Evolutionary conservation across 2,888 invertebrate species (phyloP), one percentile per base, ranked within the genome.

Genomic region (Drosophila conformis): DNA sequence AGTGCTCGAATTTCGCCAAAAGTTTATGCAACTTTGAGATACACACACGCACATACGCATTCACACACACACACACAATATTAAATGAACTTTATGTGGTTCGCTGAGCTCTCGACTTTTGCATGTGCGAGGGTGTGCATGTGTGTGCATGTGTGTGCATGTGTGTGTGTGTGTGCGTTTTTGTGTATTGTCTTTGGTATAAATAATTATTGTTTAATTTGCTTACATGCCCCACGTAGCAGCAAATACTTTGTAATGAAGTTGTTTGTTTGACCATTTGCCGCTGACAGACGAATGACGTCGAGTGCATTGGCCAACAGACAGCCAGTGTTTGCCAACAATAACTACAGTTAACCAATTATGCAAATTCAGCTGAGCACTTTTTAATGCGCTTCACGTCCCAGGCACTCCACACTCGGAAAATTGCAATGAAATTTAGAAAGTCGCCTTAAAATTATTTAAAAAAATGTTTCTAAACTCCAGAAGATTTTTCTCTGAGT

Each of bases 131-230:
- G 69, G 67, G 72, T 48, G 54, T 38, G 27, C 27, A 35, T 38
- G 54, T 29, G 49, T 53, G 0, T 27, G 27, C 0, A 0, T 7
- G 6, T 58, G 65, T 35, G 15, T 36, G 63, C 21, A n/a, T n/a
- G n/a, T n/a, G 15, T 4, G 46, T 8, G 18, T 33, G 33, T 0
- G 33, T 53, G 25, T 36, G 15, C 7, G 21, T 15, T 13, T 21
- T 7, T 15, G 13, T 21, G 35, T 59, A 15, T 48, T 25, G 33
- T 71, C 75, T 76, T 67, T 76, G 76, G 70, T 69, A 73, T 79
- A 85, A 83, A 87, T 89, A 82, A 87, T 85, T 82, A 85, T 89
- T 77, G 80, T 87, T 87, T 84, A 84, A 85, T 89, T 85, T 87
- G 89, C 74, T 69, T 52, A 73, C 69, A 36, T 72, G 58, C 67